Evolutionary conservation across 1,140 invertebrate genomes (phyloP), one percentile per base, ranked within the genome.

Genomic region (Penaeus vannamei): DNA sequence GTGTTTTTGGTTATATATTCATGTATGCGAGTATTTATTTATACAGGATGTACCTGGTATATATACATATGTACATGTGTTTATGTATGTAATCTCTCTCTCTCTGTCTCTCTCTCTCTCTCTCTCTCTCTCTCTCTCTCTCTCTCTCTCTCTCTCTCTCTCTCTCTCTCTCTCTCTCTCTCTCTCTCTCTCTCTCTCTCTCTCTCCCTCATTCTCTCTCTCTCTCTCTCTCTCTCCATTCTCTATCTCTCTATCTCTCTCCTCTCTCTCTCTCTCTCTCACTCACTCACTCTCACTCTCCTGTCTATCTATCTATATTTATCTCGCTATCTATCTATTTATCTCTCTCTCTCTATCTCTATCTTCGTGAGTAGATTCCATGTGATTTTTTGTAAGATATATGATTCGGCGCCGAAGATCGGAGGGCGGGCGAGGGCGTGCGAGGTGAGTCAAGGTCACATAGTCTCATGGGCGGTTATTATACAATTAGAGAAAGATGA

Each of bases 261-360:
- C 17, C 42, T 36, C 46, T 32, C 53, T 32, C 81, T 22, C 84
- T 61, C 69, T 76, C 69, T 76, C 84, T 85, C 84, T 76, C 53
- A 53, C 64, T 76, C 42, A 53, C 42, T 85, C 84, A 53, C 46
- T 76, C 84, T 76, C 64, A 53, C 84, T 66, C 84, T 72, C 61
- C 32, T 20, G 22, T 46, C 53, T 4, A 29, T 32, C 3, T 36
- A n/a, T n/a, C n/a, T n/a, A n/a, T n/a, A n/a, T n/a, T n/a, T n/a
- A n/a, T n/a, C n/a, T n/a, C n/a, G 10, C 12, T 42, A 12, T 80
- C 29, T 32, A 42, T 17, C 36, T 82, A 23, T 53, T 42, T 53
- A 22, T 53, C 80, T 82, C 22, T 53, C 22, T 53, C 42, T 82
- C 42, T 10, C 12, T 82, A 46, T 46, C 10, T 53, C 0, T 53